Percentiles rank a stretch among this genome's conserved stretches.
These are phyloP conservation scores for Pterobdella sp. DNA, from an alignment of 2,888 invertebrate species.

Conservation along the genomic window DNA sequence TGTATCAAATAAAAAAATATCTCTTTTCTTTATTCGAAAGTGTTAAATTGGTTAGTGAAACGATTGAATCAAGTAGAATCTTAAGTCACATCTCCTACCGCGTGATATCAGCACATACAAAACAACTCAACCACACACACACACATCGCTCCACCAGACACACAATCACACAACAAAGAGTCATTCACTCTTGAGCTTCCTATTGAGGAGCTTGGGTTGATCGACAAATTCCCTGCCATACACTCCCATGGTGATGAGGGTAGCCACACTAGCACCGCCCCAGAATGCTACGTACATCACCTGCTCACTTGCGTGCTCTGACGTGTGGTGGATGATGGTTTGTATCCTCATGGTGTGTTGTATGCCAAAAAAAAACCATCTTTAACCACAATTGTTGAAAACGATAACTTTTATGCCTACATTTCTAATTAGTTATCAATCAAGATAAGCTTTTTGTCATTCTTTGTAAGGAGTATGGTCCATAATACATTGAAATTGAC, in stretches of 20 bases:
- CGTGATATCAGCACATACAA: too few species aligned
- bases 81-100: too few species aligned
- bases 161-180: background rate
- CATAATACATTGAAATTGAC: too few species aligned
- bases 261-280: slow-evolving; percentile 79
- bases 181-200: slow-evolving; percentile 44
- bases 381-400: background rate
- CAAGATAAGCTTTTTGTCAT: too few species aligned
- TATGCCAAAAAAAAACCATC: background rate
- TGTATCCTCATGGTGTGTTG: background rate
- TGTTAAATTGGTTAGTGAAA: too few species aligned
- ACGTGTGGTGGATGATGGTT: slow-evolving; percentile 34
- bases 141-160: background rate
- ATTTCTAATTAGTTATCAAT: too few species aligned
- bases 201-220: slow-evolving; percentile 60
- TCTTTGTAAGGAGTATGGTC: too few species aligned
- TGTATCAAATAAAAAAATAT: too few species aligned
- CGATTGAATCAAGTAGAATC: too few species aligned
- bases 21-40: too few species aligned
- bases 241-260: slow-evolving; percentile 69
- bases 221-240: slow-evolving; percentile 92
- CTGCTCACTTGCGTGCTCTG: slow-evolving; percentile 55
- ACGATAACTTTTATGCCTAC: too few species aligned
- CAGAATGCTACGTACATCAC: slow-evolving; percentile 83
- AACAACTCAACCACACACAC: too few species aligned